phyloP scores from a whole-genome alignment of 2,888 invertebrate species.

The Pandemis heparana region DNA sequence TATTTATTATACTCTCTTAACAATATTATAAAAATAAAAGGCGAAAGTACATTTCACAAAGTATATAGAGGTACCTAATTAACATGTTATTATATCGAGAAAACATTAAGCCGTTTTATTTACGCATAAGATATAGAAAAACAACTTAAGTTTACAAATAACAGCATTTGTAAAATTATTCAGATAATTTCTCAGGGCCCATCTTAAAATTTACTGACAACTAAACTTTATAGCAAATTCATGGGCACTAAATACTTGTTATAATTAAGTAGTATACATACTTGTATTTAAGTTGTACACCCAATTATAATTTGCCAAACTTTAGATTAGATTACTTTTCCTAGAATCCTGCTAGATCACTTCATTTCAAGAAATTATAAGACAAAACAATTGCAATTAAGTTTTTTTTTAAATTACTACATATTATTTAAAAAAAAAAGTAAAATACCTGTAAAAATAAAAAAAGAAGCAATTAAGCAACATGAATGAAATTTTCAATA shows the following conservation, averaged over 20 bases:
- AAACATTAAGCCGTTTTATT: conserved; percentile 39
- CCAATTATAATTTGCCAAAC: background rate
- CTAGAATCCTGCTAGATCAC: background rate
- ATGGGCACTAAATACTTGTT: background rate
- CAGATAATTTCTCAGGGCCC: background rate
- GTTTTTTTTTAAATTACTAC: background rate
- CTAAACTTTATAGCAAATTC: background rate
- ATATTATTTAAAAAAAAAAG: background rate
- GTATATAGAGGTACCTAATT: conserved; percentile 36
- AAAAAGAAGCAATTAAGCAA: background rate
- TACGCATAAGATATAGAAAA: conserved; percentile 25
- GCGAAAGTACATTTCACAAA: conserved; percentile 41
- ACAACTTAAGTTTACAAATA: conserved; percentile 11
- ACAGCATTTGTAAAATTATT: background rate
- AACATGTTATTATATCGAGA: conserved; percentile 37
- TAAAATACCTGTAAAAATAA: background rate
- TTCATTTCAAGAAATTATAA: background rate
- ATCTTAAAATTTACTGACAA: background rate
- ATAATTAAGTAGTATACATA: background rate
- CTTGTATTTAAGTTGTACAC: background rate
- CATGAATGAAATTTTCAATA: background rate
- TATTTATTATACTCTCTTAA: conserved; percentile 45
- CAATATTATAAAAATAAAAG: conserved; percentile 44
- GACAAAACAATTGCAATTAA: background rate
- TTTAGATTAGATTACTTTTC: background rate